Evolutionary conservation across 2,888 invertebrate species (phyloP).

Genomic region (Noctua janthina): DNA sequence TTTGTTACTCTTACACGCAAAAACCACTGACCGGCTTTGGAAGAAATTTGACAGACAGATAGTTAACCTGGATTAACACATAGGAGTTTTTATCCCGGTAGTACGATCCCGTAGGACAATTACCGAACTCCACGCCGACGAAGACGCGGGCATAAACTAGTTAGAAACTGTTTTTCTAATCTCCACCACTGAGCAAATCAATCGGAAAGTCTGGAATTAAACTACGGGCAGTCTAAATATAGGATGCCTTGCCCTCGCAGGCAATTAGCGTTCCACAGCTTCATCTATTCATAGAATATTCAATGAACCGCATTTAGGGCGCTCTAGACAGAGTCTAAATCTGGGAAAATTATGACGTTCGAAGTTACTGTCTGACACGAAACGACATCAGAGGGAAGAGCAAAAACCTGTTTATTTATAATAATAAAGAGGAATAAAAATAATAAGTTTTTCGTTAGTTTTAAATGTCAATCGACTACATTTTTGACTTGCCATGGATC

Average conservation of each 20-base stretch:
- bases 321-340: neutral
- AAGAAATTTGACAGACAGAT: too few relatives aligned
- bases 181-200: neutral
- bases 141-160: too few relatives aligned
- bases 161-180: too few relatives aligned
- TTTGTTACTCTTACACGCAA: too few relatives aligned
- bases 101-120: too few relatives aligned
- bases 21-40: too few relatives aligned
- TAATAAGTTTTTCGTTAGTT: neutral
- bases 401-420: neutral
- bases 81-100: too few relatives aligned
- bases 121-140: too few relatives aligned
- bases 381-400: neutral
- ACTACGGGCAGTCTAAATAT: conserved; percentile 10
- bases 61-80: too few relatives aligned
- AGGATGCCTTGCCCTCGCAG: neutral
- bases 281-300: conserved; percentile 20
- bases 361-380: neutral
- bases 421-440: too few relatives aligned
- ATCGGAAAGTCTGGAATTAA: neutral
- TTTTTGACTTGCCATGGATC: too few relatives aligned
- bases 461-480: neutral
- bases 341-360: neutral
- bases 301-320: conserved; percentile 6
- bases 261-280: neutral